phyloP scores from a whole-genome alignment of 2,797 vertebrate species.

The Neosilurus mollespiculum region DNA sequence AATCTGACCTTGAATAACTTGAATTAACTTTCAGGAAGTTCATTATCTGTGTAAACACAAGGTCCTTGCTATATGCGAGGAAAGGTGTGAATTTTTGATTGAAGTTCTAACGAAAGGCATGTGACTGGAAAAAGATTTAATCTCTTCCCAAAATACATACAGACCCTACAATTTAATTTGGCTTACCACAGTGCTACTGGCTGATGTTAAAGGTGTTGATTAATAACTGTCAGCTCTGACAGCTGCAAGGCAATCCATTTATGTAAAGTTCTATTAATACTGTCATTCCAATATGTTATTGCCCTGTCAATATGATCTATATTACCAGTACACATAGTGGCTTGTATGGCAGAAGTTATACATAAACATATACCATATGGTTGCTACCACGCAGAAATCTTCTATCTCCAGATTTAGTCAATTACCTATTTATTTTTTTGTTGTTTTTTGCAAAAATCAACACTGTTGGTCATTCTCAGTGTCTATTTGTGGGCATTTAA shows the following conservation, averaged over 20 bases:
- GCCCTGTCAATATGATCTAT: not conserved
- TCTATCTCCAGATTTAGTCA: too few species aligned
- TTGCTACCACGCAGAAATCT: not conserved
- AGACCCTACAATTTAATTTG: not conserved
- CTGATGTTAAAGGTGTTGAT: not conserved
- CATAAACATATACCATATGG: not conserved
- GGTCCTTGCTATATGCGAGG: not conserved
- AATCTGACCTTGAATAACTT: conserved; percentile 3
- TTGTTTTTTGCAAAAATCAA: too few species aligned
- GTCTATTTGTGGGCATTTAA: too few species aligned
- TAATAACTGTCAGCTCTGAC: not conserved
- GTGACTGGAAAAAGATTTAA: not conserved
- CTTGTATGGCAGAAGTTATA: not conserved
- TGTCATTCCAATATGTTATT: not conserved
- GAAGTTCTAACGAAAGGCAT: not conserved
- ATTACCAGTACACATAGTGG: not conserved
- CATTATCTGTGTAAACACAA: not conserved
- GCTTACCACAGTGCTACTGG: too few species aligned
- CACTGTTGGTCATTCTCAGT: too few species aligned
- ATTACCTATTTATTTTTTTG: too few species aligned
- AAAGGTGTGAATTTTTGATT: conserved; percentile 7
- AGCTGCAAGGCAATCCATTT: not conserved
- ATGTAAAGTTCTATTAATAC: not conserved
- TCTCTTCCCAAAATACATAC: not conserved
- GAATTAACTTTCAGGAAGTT: not conserved